These are phyloP conservation scores for Macropodus opercularis DNA, from an alignment of 2,797 vertebrate species.

Conservation along the genomic window DNA sequence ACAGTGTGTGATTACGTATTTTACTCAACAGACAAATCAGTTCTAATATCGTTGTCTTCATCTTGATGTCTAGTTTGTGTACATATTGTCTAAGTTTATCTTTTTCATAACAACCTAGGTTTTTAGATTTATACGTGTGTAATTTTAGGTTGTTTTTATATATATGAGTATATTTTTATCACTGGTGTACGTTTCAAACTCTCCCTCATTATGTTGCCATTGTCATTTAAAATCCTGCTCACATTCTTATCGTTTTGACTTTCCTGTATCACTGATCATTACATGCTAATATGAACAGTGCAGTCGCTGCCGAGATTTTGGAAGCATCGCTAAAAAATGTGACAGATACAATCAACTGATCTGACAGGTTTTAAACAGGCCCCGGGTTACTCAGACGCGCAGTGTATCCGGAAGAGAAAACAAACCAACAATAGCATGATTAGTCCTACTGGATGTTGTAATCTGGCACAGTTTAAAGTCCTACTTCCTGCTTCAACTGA, in stretches of 20 bases:
- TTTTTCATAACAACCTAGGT: neutral
- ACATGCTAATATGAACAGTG: neutral
- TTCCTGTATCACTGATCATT: too few relatives aligned
- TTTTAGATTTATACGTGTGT: too few relatives aligned
- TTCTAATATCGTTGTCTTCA: conserved; percentile 3
- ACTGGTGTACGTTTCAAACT: neutral
- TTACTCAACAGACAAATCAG: conserved; percentile 19
- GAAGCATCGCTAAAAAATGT: neutral
- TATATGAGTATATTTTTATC: neutral
- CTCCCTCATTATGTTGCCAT: too few relatives aligned
- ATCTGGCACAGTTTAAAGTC: conserved; percentile 21
- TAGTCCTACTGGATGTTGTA: neutral
- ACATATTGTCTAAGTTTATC: neutral
- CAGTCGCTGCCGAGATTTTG: neutral
- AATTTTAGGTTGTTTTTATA: neutral
- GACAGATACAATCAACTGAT: neutral
- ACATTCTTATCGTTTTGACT: too few relatives aligned
- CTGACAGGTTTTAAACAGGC: neutral
- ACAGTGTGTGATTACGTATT: neutral
- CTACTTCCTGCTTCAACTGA: conserved; percentile 9
- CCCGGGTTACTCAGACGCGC: neutral
- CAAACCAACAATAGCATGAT: neutral
- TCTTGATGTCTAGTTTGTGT: conserved; percentile 1
- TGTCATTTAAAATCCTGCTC: too few relatives aligned
- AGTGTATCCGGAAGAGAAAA: neutral